Conservation (phyloP, 2,797 vertebrate species). For the Leptodactylus fallax region DNA sequence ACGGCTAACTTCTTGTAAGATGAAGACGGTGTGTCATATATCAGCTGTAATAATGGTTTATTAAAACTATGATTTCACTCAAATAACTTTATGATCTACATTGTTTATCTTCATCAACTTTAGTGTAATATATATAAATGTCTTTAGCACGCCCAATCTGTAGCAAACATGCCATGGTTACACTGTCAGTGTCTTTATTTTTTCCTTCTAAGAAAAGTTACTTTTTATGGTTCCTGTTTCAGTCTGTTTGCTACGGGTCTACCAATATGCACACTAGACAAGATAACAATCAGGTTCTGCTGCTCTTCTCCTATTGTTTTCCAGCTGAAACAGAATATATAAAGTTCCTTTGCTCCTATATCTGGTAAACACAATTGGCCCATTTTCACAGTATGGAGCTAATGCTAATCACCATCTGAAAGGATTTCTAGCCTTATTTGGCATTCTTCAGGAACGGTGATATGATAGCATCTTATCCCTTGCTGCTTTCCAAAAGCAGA, state of each 20-base stretch:
- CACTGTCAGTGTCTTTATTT: too few species aligned
- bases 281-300: neutral
- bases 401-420: neutral
- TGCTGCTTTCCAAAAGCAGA: neutral
- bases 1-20: too few species aligned
- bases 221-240: neutral
- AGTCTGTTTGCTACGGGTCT: neutral
- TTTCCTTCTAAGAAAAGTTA: neutral
- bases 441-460: neutral
- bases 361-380: neutral
- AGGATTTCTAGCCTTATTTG: neutral
- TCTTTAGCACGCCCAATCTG: too few species aligned
- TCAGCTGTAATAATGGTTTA: too few species aligned
- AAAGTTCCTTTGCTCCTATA: conserved; percentile 6
- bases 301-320: neutral
- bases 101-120: too few species aligned
- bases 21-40: too few species aligned
- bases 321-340: conserved; percentile 1
- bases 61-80: too few species aligned
- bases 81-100: too few species aligned
- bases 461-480: neutral
- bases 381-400: conserved; percentile 18
- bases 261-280: neutral
- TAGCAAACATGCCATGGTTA: too few species aligned
- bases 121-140: too few species aligned